Evolutionary conservation across 2,797 vertebrate genomes (phyloP).

Genomic region (Aselliscus stoliczkanus): DNA sequence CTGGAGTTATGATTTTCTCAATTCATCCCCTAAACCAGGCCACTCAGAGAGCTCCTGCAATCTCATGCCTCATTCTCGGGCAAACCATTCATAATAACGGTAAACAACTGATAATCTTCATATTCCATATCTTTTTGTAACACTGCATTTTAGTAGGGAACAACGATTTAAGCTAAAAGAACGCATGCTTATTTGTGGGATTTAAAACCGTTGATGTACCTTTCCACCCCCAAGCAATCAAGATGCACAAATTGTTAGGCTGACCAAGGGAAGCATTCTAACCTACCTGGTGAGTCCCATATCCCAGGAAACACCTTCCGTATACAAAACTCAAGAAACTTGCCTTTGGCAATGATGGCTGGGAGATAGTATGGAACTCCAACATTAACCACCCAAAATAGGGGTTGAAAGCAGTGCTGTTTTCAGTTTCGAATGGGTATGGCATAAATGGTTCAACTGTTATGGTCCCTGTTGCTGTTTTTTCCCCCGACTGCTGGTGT

Average conservation of each 20-base stretch:
- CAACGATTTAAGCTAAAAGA: neutral
- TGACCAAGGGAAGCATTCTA: neutral
- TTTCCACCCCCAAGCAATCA: neutral
- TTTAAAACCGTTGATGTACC: neutral
- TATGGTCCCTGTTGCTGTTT: neutral
- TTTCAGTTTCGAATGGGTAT: neutral
- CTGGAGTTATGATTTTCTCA: neutral
- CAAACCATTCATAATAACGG: neutral
- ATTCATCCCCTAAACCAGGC: neutral
- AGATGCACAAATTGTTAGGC: no score
- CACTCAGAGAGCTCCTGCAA: neutral
- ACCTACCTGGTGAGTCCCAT: neutral
- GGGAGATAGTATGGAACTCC: neutral
- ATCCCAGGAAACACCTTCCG: neutral
- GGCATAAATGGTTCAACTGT: no score
- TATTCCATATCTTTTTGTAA: neutral
- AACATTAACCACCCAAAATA: neutral
- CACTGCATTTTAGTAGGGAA: neutral
- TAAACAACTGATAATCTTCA: neutral
- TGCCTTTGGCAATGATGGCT: neutral
- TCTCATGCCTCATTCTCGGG: neutral
- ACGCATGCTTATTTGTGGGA: neutral
- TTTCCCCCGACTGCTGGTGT: no score
- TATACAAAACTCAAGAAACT: neutral
- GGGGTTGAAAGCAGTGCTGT: accelerated